Evolutionary conservation across 2,113 vertebrate genomes (phyloP), one percentile per base, ranked within the genome.

Genomic region (Coturnix japonica): DNA sequence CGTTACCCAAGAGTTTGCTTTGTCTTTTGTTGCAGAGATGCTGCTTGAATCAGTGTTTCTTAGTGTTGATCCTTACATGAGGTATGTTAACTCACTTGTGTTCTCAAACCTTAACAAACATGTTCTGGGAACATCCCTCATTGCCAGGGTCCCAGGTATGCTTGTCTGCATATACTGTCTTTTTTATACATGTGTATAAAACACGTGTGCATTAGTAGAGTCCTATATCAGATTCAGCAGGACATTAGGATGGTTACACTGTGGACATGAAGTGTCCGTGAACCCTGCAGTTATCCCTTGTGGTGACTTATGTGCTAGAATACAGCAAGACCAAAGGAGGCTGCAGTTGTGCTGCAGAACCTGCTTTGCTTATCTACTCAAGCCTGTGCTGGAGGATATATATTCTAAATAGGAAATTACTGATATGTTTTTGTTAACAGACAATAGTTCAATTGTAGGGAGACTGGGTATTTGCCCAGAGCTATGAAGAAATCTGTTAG

Each of bases 31-130:
- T 98, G 57, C 92, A 99, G 99, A 99, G 85, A 94, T 99, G 53
- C 96, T 99, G 79, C 96, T 99, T 94, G 98, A 98, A 97, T 98
- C 98, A 1, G 84, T 98, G 79, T 99, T 98, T 96, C 97, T 99
- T 90, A 98, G 98, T 35, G 96, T 99, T 60, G 98, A 99, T 90
- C 98, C 98, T 33, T 99, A 99, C 91, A 99, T 99, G 98, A 99
- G 98, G 98, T 98, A 97, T 53, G 43, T 18, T 18, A 6, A 11
- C 7, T 66, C 2, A 51, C 93, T 78, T 82, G 67, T 70, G 81
- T 13, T 91, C 30, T 33, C 22, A 53, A 83, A 67, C 9, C 6
- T 74, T 43, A 71, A 25, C 13, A 49, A 49, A 49, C 4, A 12
- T 49, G 23, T 25, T 7, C 47, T 49, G 47, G 47, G 13, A 25